Base-by-base conservation (phyloP, 2,888 invertebrate species). In the Tillus elongatus region DNA sequence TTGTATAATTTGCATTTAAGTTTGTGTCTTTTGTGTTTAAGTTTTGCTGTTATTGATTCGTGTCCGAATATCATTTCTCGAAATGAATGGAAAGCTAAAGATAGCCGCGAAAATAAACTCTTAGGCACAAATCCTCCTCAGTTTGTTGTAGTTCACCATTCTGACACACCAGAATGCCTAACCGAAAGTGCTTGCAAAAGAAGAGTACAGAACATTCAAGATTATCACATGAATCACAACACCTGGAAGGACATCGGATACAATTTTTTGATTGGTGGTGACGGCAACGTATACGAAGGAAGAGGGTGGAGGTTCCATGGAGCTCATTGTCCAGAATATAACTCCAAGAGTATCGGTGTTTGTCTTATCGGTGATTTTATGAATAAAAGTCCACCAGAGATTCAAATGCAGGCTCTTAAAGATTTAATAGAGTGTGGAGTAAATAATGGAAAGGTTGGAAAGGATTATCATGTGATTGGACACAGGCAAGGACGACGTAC, bases 271-370 rank as follows among this genome's bases (percentile, higher is more conserved):
- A 63, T 64, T 19, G 24, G 24, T 8, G 24, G 24, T 19, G 24
- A 19, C 24, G 24, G 24, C n/a, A 6, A 19, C 6, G 24, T 19
- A n/a, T 80, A 78, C 56, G 73, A 73, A 45, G 79, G 77, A 1
- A 68, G 79, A 1, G 78, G 79, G 0, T 82, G 79, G 72, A 65
- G 70, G 40, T 61, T 63, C 2, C 52, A 71, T 1, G 80, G 79
- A 1, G 77, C 79, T 0, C 82, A 82, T 59, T 73, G 80, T 0
- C 68, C 70, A 3, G 61, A 62, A 39, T 77, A 75, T 61, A 81
- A 75, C 58, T 63, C 61, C 40, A 64, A 67, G 50, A 77, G 77
- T 53, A 63, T 78, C 27, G 78, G 78, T 16, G 71, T 79, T 41
- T 74, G 74, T 41, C 57, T 79, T 11, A 77, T 79, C 42, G 79